phyloP scores from a whole-genome alignment of 2,113 vertebrate species.

The Bubo bubo region DNA sequence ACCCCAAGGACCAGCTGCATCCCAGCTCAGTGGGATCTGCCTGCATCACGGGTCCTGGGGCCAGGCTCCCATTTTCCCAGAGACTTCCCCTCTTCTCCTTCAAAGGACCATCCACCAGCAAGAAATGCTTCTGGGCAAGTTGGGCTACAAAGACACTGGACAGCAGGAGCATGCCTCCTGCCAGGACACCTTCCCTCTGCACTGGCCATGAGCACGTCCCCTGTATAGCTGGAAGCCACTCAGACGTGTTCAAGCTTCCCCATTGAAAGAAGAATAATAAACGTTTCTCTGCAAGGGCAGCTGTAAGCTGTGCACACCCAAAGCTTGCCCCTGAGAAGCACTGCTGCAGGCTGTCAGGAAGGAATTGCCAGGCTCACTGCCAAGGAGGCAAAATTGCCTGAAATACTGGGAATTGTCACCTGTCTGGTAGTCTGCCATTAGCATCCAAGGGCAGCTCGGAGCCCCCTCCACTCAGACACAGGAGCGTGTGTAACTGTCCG shows the following conservation, averaged over 20 bases:
- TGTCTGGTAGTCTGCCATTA: neutral
- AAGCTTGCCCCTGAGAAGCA: neutral
- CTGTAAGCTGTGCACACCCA: neutral
- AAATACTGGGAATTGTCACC: neutral
- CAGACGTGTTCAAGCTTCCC: fast-evolving
- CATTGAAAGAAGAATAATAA: neutral
- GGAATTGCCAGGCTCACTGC: neutral
- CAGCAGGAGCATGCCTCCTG: fast-evolving
- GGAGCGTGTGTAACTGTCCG: neutral
- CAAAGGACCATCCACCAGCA: neutral
- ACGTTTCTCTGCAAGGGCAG: neutral
- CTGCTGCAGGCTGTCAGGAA: neutral
- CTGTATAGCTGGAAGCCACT: neutral
- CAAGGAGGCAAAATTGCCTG: neutral
- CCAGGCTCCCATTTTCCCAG: neutral
- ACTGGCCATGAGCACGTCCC: fast-evolving
- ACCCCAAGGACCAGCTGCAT: neutral
- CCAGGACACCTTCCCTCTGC: neutral
- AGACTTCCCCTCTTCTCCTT: neutral
- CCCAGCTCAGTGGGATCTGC: neutral
- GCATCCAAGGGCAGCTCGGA: neutral
- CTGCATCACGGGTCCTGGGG: fast-evolving
- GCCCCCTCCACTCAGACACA: fast-evolving
- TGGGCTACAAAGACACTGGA: neutral
- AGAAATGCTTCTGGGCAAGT: neutral